Base-by-base conservation (phyloP, 2,888 invertebrate genomes). In the Omphaloscelis lunosa region DNA sequence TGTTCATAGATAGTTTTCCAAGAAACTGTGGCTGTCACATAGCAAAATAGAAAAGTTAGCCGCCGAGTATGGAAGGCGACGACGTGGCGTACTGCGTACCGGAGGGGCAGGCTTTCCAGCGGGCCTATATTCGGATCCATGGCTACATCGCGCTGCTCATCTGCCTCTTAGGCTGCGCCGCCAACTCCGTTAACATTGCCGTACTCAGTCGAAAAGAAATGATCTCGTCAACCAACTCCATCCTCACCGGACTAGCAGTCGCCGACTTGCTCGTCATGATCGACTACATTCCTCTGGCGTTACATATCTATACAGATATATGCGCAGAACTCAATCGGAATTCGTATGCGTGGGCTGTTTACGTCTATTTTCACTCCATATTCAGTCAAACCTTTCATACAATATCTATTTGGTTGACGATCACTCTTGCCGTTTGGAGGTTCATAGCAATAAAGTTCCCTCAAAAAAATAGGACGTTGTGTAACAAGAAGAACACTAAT, bases 241-340 rank as follows among this genome's bases (percentile, higher is more conserved):
- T 99, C 72, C 97, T 99, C n/a, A 99, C 99, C 0, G 98, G 98
- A 7, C 96, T 99, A 17, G 99, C 99, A 0, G 98, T 99, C 6
- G 99, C 99, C 6, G 99, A 99, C 93, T 97, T 99, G 63, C 97
- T 99, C 34, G 99, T 99, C 58, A 99, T 99, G 98, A 97, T 99
- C 89, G 99, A 99, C 91, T 99, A 99, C 94, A 98, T 99, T 80
- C 99, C 99, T 0, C 98, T 98, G 92, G 98, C 98, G 2, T 97
- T 98, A 77, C 98, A 99, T 92, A 97, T 98, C 82, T 98, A 98
- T 91, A 97, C 98, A 34, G 97, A 97, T 68, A 96, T 97, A 39
- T 95, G 96, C 8, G 94, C 96, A 29, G 95, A 93, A 75, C 93
- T 96, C 41, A 96, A 96, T 83, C 92, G 93, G 45, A 95, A 96